These are phyloP conservation scores for Linyphia triangularis DNA, from an alignment of 2,888 invertebrate genomes.

Conservation along the genomic window DNA sequence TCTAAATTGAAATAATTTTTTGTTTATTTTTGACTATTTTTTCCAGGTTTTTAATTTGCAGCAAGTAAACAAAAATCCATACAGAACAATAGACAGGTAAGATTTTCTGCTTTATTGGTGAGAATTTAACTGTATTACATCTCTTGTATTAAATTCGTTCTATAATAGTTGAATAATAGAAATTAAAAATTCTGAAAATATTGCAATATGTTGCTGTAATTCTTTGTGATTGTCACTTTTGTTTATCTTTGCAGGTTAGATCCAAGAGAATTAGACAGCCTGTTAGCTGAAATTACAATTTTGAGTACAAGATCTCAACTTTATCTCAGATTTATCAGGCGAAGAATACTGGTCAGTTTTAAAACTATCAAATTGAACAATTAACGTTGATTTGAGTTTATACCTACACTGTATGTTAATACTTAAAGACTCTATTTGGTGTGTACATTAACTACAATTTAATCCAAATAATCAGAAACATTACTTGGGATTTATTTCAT, in stretches of 20 bases:
- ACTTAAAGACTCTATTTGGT: no score
- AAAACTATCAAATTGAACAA: not conserved
- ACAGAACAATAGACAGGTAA: constrained; percentile 65
- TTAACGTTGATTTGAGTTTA: not conserved
- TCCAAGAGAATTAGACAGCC: constrained; percentile 90
- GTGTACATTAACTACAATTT: no score
- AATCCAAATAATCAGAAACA: not conserved
- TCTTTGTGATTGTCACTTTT: not conserved
- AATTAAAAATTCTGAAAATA: not conserved
- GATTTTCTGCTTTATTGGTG: not conserved
- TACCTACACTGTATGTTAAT: not conserved
- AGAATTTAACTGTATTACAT: not conserved
- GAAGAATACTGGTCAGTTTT: constrained; percentile 60
- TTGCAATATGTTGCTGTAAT: not conserved
- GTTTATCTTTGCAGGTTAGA: constrained; percentile 81
- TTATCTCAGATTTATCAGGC: constrained; percentile 89
- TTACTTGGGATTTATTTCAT: not conserved
- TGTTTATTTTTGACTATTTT: not conserved
- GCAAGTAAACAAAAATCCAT: constrained; percentile 63
- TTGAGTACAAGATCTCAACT: constrained; percentile 94
- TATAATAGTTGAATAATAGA: not conserved
- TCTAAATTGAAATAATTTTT: not conserved
- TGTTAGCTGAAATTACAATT: constrained; percentile 93
- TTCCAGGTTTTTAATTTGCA: constrained; percentile 57
- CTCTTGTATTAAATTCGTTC: not conserved